Evolutionary conservation across 2,888 invertebrate genomes (phyloP), one percentile per base, ranked within the genome.

Genomic region (Caenorhabditis auriculariae): DNA sequence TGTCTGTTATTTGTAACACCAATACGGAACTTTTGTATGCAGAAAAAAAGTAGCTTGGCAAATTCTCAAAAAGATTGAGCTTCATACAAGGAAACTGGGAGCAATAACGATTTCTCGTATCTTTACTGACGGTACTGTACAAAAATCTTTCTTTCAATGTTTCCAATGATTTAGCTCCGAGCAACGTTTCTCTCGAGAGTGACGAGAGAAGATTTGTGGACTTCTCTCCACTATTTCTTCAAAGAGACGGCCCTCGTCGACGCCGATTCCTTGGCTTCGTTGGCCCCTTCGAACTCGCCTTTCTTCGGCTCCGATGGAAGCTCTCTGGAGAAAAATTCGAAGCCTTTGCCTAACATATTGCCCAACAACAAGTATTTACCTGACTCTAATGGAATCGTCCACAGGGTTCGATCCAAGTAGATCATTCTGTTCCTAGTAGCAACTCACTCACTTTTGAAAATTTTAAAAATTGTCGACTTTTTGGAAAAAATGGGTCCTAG

Each of bases 171-270:
- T 46, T 59, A 76, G 67, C 64, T 79, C 6, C 69, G 79, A 9
- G 78, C 79, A 5, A 79, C 79, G 7, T 79, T 79, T 57, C 58
- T 79, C 29, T 59, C 77, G 4, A 68, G 79, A 42, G 47, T 79
- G 15, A 53, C 70, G 27, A 68, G 71, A 9, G 54, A 69, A 7
- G 69, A 74, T 3, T 38, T 79, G 24, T 71, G 74, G 69, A 54
- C 50, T 9, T 65, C 76, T n/a, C 47, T 79, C 27, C 54, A 57
- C 15, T 79, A 71, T 57, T 78, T 78, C 57, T 63, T 69, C 54
- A 52, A 53, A 3, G 39, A 58, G 3, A 48, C 41, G 17, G 54
- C 43, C 35, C 23, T 42, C 27, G 15, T 48, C 9, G 23, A 21
- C 23, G 28, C 35, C 4, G 47, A 54, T 19, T 15, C 28, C 2